These are phyloP conservation scores for Hycleus cichorii DNA, from an alignment of 1,140 invertebrate species.

Conservation along the genomic window DNA sequence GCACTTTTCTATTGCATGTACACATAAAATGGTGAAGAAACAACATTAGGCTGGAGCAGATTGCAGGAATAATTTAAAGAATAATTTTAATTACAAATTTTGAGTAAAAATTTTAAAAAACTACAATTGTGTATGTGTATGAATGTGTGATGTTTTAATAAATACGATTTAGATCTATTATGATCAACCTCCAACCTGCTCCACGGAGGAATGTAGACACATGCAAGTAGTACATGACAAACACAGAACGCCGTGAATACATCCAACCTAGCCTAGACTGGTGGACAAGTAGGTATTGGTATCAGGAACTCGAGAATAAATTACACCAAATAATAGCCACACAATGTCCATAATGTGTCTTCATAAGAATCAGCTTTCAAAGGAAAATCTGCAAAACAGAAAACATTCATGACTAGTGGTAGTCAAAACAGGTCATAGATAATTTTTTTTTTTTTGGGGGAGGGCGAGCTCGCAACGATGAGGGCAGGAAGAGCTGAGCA, in stretches of 20 bases:
- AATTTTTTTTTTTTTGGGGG: not conserved
- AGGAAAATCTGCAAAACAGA: conserved; percentile 43
- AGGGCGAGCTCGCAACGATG: conserved; percentile 32
- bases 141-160: conserved; percentile 2
- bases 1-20: conserved; percentile 35
- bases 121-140: conserved; percentile 9
- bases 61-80: conserved; percentile 16
- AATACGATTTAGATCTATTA: not conserved
- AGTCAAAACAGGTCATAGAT: conserved; percentile 23
- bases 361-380: conserved; percentile 32
- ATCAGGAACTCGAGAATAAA: conserved; percentile 15
- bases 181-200: conserved; percentile 22
- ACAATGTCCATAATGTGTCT: conserved; percentile 13
- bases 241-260: conserved; percentile 24
- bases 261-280: conserved; percentile 34
- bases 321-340: conserved; percentile 18
- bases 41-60: conserved; percentile 27
- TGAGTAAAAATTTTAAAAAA: conserved; percentile 23
- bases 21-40: conserved; percentile 25
- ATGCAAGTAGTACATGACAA: conserved; percentile 21
- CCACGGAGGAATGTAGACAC: conserved; percentile 29
- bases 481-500: conserved; percentile 39
- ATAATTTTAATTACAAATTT: conserved; percentile 4
- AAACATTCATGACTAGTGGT: conserved; percentile 41
- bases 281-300: conserved; percentile 28